These are phyloP conservation scores for Notodonta ziczac DNA, from an alignment of 2,888 invertebrate genomes.

Conservation along the genomic window DNA sequence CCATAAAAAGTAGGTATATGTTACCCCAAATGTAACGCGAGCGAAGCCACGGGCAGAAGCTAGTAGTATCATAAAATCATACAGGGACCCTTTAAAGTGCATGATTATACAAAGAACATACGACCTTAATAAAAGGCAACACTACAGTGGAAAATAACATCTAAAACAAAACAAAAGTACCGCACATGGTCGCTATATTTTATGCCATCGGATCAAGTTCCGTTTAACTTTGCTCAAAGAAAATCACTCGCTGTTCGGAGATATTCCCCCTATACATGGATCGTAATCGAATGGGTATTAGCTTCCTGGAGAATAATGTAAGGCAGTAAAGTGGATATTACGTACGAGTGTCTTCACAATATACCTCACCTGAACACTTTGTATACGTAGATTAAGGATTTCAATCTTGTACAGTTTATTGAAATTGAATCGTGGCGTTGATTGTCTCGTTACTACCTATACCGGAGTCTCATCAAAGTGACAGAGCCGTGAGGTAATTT, in stretches of 20 bases:
- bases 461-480: constrained; percentile 29
- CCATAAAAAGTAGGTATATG: no score
- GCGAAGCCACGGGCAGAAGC: no score
- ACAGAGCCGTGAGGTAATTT: constrained; percentile 20
- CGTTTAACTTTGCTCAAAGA: constrained; percentile 42
- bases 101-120: constrained; percentile 11
- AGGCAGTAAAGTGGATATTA: constrained; percentile 36
- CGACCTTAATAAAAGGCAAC: constrained; percentile 25
- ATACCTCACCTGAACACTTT: constrained; percentile 32
- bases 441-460: constrained; percentile 37
- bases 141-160: constrained; percentile 30
- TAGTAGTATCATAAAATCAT: no score
- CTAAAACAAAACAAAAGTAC: constrained; percentile 43
- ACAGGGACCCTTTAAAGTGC: background rate
- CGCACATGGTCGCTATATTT: constrained; percentile 40
- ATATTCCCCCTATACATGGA: constrained; percentile 35
- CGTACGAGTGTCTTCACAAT: constrained; percentile 30
- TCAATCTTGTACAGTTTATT: constrained; percentile 42
- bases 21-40: no score
- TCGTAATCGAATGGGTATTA: constrained; percentile 45
- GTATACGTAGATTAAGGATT: constrained; percentile 40
- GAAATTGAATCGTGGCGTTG: constrained; percentile 40
- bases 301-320: constrained; percentile 36
- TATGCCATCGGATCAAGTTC: constrained; percentile 41
- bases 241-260: constrained; percentile 37